These are phyloP conservation scores for Synanceia verrucosa DNA, from an alignment of 2,797 vertebrate genomes.

Conservation along the genomic window DNA sequence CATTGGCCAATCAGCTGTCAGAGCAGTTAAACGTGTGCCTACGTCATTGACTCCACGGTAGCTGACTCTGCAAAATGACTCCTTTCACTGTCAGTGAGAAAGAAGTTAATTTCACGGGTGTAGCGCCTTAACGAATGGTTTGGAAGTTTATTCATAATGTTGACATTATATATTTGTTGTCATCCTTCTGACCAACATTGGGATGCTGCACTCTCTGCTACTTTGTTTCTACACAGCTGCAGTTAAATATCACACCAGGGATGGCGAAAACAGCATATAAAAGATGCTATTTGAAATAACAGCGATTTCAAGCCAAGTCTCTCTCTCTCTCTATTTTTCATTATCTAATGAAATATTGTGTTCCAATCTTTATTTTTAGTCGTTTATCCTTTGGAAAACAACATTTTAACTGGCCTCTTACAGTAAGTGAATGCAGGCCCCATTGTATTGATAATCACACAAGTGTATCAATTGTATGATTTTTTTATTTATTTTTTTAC, in stretches of 20 bases:
- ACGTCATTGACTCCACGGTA: not conserved
- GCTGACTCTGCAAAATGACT: not conserved
- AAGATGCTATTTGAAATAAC: too few relatives aligned
- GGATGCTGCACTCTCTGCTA: not conserved
- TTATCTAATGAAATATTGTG: not conserved
- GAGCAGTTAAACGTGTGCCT: not conserved
- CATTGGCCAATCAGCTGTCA: not conserved
- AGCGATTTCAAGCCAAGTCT: too few relatives aligned
- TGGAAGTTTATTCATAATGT: not conserved
- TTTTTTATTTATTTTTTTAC: too few relatives aligned
- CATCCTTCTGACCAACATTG: too few relatives aligned
- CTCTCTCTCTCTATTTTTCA: too few relatives aligned
- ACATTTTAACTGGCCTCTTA: accelerated
- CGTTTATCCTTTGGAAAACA: not conserved
- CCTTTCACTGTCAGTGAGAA: not conserved
- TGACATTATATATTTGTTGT: not conserved
- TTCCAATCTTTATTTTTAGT: not conserved
- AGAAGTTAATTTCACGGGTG: not conserved
- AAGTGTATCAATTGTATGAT: too few relatives aligned
- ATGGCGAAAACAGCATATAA: too few relatives aligned
- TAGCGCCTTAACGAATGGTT: not conserved
- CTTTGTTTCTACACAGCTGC: not conserved
- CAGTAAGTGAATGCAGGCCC: conserved; percentile 31
- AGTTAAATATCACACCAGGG: too few relatives aligned
- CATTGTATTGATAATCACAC: conserved; percentile 52